Base-by-base conservation (phyloP, 2,113 vertebrate species). In the Acrocephalus arundinaceus region DNA sequence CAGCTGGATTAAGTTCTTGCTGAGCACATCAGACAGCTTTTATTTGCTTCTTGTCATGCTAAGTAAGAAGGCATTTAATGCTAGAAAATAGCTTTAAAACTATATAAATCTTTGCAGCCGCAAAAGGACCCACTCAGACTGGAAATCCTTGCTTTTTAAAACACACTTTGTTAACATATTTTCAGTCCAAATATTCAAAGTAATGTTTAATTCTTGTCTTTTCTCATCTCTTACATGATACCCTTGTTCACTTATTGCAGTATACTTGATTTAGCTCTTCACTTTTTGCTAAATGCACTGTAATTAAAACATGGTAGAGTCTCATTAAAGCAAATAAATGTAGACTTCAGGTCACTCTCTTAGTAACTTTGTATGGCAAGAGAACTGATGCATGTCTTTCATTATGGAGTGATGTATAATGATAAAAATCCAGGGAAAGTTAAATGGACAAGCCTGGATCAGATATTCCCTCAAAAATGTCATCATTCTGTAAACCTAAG, bases 1-100 rank as follows among this genome's bases (percentile, higher is more conserved):
- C 80, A 96, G 84, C 54, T 96, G 92, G 68, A 94, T 73, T 37
- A 93, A 89, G 24, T 89, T 87, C 24, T 95, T 92, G 77, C 82
- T 96, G 73, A 91, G 43, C 41, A 65, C 41, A 55, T 82, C 41
- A 86, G 65, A 86, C 59, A 82, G 27, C 5, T 96, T 79, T 81
- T 91, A 85, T 92, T 92, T 94, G 30, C 14, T 85, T 88, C 54
- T 85, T 92, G 57, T 77, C 68, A 76, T 61, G 49, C 58, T 91
- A 78, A 86, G 54, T 33, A 86, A 89, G 61, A 93, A 49, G 52
- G 59, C 7, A 62, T 94, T 94, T 94, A 78, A 91, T 89, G 74
- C 54, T 51, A 85, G 63, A 95, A 88, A 90, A 94, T 39, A 45
- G 16, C 31, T 91, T 95, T 59, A 54, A 94, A 96, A 55, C 3